A percentile compares a stretch with the other conserved stretches of the same genome.
These are phyloP conservation scores for Tridacna gigas DNA, from an alignment of 2,888 invertebrate species.

Conservation along the genomic window DNA sequence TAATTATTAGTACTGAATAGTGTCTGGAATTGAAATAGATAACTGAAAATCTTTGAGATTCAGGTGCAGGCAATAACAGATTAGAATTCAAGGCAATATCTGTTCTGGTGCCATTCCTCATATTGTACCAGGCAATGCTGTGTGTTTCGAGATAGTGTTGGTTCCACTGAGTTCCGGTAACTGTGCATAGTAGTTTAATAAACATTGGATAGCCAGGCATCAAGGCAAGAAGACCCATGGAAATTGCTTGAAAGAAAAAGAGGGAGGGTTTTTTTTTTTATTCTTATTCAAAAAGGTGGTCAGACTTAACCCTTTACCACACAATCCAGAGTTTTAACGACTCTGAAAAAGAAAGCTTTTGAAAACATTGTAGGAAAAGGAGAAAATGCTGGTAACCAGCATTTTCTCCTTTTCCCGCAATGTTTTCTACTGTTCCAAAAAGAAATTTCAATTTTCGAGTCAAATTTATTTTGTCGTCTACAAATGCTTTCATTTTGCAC, in stretches of 20 bases:
- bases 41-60: conserved; percentile 26
- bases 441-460: too few relatives aligned
- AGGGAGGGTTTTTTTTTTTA: too few relatives aligned
- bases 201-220: conserved; percentile 36
- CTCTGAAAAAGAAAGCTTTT: too few relatives aligned
- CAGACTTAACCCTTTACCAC: too few relatives aligned
- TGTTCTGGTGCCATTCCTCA: not conserved
- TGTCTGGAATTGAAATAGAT: conserved; percentile 41
- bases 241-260: conserved; percentile 37
- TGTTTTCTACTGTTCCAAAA: too few relatives aligned
- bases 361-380: too few relatives aligned
- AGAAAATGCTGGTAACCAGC: too few relatives aligned
- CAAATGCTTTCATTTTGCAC: too few relatives aligned
- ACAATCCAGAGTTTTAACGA: too few relatives aligned
- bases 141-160: conserved; percentile 56
- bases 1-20: conserved; percentile 41
- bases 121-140: conserved; percentile 34
- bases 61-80: not conserved
- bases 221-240: conserved; percentile 35
- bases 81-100: conserved; percentile 33
- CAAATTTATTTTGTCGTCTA: too few relatives aligned
- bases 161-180: conserved; percentile 53
- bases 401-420: too few relatives aligned
- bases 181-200: conserved; percentile 44
- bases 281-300: too few relatives aligned